phyloP scores from a whole-genome alignment of 35 echinoderm and acorn worm genomes.

The Heliocidaris erythrogramma region DNA sequence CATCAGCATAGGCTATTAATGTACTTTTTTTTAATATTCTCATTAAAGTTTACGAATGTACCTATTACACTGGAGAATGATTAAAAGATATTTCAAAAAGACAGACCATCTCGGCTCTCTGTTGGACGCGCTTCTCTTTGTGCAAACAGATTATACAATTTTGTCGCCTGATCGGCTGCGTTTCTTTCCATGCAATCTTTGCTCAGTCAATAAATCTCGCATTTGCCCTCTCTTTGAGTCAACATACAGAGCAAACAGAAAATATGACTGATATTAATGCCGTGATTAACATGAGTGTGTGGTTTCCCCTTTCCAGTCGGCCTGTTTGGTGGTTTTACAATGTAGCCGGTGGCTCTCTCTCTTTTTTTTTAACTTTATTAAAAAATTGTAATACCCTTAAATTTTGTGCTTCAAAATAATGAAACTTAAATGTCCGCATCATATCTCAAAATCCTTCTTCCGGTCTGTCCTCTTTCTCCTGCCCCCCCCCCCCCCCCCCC shows the following conservation, averaged over 20 bases:
- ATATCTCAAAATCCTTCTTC: too few species aligned
- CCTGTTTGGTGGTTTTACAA: background rate
- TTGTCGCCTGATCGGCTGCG: slow-evolving; percentile 4
- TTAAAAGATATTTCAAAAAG: background rate
- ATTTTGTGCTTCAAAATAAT: background rate
- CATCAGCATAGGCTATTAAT: background rate
- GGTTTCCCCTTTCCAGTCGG: background rate
- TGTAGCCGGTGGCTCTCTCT: background rate
- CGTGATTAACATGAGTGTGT: background rate
- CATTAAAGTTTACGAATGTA: background rate
- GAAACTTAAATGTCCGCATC: background rate
- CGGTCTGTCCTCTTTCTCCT: too few species aligned
- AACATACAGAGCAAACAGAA: background rate
- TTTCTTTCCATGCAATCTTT: background rate
- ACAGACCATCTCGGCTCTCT: background rate
- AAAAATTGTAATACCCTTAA: background rate
- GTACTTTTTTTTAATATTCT: background rate
- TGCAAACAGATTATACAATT: background rate
- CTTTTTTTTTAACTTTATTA: too few species aligned
- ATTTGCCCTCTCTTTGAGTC: background rate
- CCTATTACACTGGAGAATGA: background rate
- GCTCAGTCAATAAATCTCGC: background rate
- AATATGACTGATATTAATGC: slow-evolving; percentile 5
- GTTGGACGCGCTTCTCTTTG: background rate
- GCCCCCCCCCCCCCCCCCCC: too few species aligned